Percentiles rank a stretch among this genome's conserved stretches.
phyloP scores from a whole-genome alignment of 1,140 invertebrate genomes.

The Drosophila melanogaster region DNA sequence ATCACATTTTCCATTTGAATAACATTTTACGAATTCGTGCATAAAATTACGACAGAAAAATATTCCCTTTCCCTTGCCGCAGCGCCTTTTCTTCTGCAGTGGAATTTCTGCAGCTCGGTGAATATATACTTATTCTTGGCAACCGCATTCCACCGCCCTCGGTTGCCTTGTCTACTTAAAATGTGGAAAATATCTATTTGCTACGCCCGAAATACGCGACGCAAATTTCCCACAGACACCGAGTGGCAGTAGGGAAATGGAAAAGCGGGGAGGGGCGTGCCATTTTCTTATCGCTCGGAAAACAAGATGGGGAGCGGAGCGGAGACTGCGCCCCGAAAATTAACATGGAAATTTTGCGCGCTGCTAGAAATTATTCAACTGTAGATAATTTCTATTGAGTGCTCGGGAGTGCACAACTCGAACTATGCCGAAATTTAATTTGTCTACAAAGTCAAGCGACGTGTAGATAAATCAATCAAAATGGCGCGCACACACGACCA shows the following conservation, averaged over 20 bases:
- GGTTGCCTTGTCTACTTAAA: constrained; percentile 73
- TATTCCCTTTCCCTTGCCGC: not conserved
- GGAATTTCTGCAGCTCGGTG: constrained; percentile 70
- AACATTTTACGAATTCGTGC: constrained; percentile 84
- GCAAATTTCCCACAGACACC: constrained; percentile 40
- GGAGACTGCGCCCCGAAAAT: constrained; percentile 51
- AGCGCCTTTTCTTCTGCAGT: constrained; percentile 42
- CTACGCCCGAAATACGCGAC: constrained; percentile 66
- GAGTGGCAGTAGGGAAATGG: not conserved
- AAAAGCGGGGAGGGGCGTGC: not conserved
- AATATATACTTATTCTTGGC: constrained; percentile 54
- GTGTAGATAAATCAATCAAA: constrained; percentile 79
- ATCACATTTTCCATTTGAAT: constrained; percentile 85
- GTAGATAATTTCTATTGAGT: constrained; percentile 77
- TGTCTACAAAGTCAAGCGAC: constrained; percentile 78
- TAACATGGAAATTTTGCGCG: constrained; percentile 72
- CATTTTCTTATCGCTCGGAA: constrained; percentile 72
- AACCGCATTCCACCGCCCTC: constrained; percentile 65
- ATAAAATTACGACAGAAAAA: constrained; percentile 77
- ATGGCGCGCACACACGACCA: constrained; percentile 47
- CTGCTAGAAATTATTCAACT: constrained; percentile 72
- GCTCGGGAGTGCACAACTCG: constrained; percentile 38
- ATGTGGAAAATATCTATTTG: constrained; percentile 82
- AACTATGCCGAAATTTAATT: constrained; percentile 72
- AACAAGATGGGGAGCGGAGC: constrained; percentile 4